Conservation (phyloP, 2,113 vertebrate species). For the Leucosticte australis region DNA sequence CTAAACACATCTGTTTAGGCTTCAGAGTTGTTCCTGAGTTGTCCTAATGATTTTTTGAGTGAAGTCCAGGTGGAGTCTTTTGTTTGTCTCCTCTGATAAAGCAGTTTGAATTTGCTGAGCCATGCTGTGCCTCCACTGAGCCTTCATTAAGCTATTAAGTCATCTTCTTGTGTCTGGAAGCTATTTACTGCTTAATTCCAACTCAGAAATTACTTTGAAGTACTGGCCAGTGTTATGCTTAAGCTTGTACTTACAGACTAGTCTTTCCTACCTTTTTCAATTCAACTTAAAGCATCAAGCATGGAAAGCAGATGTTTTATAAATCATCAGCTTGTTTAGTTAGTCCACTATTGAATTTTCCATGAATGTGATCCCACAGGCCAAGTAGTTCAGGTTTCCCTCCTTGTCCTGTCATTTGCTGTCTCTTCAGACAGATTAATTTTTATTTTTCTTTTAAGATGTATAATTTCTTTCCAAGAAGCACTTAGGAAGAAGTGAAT, state of each 20-base stretch:
- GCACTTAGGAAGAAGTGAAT: not conserved
- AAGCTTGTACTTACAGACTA: not conserved
- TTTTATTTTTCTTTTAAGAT: not conserved
- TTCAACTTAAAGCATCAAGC: not conserved
- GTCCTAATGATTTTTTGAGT: not conserved
- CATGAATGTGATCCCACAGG: not conserved
- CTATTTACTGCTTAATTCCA: not conserved
- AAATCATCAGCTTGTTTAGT: not conserved
- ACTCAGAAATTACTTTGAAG: slow-evolving; percentile 19
- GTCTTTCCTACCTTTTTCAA: not conserved
- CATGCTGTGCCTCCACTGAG: not conserved
- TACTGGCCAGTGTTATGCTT: not conserved
- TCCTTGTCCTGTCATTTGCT: not conserved
- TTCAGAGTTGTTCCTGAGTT: not conserved
- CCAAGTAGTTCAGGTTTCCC: not conserved
- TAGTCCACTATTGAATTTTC: not conserved
- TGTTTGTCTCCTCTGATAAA: not conserved
- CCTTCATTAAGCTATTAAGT: slow-evolving; percentile 9
- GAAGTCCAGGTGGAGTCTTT: not conserved
- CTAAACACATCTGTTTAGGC: not conserved
- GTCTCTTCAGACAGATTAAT: not conserved
- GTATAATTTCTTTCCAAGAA: not conserved
- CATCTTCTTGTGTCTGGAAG: not conserved
- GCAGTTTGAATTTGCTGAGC: slow-evolving; percentile 11
- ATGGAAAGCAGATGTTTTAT: not conserved